phyloP scores from a whole-genome alignment of 30 jellyfish, hydroid and myxozoan species.

The Rhopilema esculentum region DNA sequence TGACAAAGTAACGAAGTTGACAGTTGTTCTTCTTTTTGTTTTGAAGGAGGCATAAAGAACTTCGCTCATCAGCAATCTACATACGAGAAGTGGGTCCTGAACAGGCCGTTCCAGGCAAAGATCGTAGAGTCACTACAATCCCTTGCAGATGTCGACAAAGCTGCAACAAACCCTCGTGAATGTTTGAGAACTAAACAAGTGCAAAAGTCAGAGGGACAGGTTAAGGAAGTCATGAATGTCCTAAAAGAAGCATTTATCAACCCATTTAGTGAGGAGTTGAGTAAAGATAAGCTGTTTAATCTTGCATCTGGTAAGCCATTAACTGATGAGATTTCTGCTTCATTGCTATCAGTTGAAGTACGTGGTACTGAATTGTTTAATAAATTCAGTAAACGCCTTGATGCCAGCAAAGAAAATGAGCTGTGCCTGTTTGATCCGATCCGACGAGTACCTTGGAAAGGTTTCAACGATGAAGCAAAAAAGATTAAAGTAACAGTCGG shows the following conservation, averaged over 20 bases:
- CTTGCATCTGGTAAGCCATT: constrained; percentile 48
- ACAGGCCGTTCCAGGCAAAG: constrained; percentile 54
- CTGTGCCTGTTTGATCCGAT: no score
- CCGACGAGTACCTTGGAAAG: constrained; percentile 54
- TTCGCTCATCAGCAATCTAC: constrained; percentile 25
- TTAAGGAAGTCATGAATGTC: not conserved
- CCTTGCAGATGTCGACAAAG: constrained; percentile 24
- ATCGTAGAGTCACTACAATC: constrained; percentile 11
- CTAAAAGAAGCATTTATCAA: constrained; percentile 34
- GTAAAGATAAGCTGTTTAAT: constrained; percentile 10
- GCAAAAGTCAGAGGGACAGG: constrained; percentile 23
- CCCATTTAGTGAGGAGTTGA: constrained; percentile 14
- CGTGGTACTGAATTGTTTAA: not conserved
- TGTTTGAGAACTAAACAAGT: constrained; percentile 21
- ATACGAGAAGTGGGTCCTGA: constrained; percentile 54
- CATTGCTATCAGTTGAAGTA: not conserved
- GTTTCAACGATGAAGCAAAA: not conserved
- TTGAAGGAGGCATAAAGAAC: constrained; percentile 48
- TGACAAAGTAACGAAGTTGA: not conserved
- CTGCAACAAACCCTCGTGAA: constrained; percentile 22
- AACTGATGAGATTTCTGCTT: not conserved
- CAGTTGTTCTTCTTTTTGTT: not conserved
- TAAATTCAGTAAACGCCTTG: not conserved
- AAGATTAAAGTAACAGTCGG: constrained; percentile 12
- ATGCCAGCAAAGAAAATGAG: no score